Evolutionary conservation across 2,888 invertebrate species (phyloP).

Genomic region (Rutpela maculata): DNA sequence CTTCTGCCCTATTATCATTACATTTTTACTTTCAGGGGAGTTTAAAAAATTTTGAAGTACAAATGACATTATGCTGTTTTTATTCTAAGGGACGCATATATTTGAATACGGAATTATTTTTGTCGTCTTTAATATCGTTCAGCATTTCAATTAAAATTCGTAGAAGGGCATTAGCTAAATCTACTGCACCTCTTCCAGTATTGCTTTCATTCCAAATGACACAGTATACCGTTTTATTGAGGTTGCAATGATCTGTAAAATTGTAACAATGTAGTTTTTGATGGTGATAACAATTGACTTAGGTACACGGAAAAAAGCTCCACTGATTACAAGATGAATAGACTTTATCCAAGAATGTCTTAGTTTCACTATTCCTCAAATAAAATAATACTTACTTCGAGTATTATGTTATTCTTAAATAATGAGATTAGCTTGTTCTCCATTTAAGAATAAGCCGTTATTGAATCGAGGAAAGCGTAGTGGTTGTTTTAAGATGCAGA

Average conservation of each 20-base stretch:
- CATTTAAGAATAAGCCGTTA: no score
- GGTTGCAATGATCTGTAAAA: not conserved
- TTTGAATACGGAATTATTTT: constrained; percentile 2
- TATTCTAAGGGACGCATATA: constrained; percentile 5
- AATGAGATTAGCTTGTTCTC: no score
- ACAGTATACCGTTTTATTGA: constrained; percentile 4
- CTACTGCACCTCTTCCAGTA: not conserved
- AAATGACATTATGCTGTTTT: constrained; percentile 9
- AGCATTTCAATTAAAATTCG: constrained; percentile 12
- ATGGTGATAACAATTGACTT: not conserved
- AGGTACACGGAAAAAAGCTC: no score
- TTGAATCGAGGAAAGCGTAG: no score
- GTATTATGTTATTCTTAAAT: no score
- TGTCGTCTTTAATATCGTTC: constrained; percentile 5
- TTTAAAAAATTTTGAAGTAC: constrained; percentile 10
- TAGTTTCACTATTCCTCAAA: no score
- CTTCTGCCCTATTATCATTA: not conserved
- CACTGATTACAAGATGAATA: no score
- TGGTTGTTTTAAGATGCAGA: no score
- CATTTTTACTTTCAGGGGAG: constrained; percentile 4
- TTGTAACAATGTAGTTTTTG: not conserved
- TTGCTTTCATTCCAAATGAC: constrained; percentile 4
- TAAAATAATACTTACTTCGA: no score
- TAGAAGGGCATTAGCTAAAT: not conserved
- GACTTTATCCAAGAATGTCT: no score